phyloP scores from a whole-genome alignment of 2,797 vertebrate genomes.

The Phataginus tricuspis region DNA sequence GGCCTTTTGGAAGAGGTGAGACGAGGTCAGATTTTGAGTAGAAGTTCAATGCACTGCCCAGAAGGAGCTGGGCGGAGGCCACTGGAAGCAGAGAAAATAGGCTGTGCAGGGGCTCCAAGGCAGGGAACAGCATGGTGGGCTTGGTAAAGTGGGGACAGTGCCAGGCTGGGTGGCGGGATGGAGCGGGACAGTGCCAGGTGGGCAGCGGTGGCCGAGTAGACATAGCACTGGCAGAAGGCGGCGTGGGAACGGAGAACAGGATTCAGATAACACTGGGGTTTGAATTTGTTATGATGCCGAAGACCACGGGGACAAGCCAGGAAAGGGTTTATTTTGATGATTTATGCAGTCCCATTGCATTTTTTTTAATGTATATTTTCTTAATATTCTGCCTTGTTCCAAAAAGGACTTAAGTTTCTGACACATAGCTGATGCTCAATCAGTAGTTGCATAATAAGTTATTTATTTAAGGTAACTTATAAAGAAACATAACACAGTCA shows the following conservation, averaged over 20 bases:
- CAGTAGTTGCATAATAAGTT: background rate
- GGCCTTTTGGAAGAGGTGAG: background rate
- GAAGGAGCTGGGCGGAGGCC: background rate
- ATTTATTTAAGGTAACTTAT: background rate
- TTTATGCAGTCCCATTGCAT: accelerated
- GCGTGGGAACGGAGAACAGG: background rate
- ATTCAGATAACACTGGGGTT: accelerated
- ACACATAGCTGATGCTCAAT: background rate
- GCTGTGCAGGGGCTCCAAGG: background rate
- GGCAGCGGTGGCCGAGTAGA: background rate
- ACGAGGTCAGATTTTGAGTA: background rate
- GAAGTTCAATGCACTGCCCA: background rate
- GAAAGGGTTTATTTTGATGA: background rate
- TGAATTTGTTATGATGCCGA: accelerated
- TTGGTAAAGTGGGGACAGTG: accelerated
- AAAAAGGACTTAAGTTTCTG: background rate
- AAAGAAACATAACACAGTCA: background rate
- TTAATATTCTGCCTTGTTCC: background rate
- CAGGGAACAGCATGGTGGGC: background rate
- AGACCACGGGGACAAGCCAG: accelerated
- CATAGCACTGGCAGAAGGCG: accelerated
- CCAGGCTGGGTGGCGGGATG: background rate
- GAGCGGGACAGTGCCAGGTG: accelerated
- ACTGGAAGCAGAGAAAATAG: accelerated
- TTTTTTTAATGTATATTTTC: background rate